Base-by-base conservation (phyloP, 92 coral and sea anemone species). In the Paragorgia papillata region DNA sequence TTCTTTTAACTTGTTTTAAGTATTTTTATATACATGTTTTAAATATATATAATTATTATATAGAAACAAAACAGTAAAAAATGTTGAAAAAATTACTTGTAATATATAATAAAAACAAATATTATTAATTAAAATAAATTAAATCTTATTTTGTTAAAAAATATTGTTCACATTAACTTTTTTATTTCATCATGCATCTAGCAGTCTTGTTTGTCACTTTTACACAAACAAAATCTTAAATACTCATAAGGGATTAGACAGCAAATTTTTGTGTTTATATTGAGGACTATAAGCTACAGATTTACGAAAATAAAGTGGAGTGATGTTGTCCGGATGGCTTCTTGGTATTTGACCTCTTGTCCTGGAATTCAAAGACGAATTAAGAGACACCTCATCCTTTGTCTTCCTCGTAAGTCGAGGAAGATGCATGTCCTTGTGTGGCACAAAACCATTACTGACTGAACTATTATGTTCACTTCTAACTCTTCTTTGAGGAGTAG, bases 281-380 rank as follows among this genome's bases (percentile, higher is more conserved):
- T 84, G 87, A 21, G 97, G 97, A 51, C 91, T 92, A 61, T 85
- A 92, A n/a, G 97, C 93, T 57, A 92, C 62, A 13, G 97, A 90
- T 77, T 92, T 92, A 37, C 92, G 89, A 74, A 90, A 90, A 73
- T 90, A 86, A 35, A 92, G 60, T 9, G 97, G 97, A 27, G 49
- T 85, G 32, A 92, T 85, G 20, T 71, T 71, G 20, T 71, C 78
- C 35, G 78, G 78, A 30, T 87, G 84, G 58, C 76, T 85, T 48
- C 62, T 71, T 19, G 76, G 75, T 26, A 63, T 77, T 80, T 73
- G 80, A 49, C 78, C 44, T 80, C 83, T 90, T 66, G 82, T 85
- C 86, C 80, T 83, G 28, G 92, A 78, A 27, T 92, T 85, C 43
- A 92, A 81, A 90, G 24, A 85, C 83, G 78, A 94, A 94, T 41